phyloP scores from a whole-genome alignment of 2,888 invertebrate species.

The Drosophila pegasa region DNA sequence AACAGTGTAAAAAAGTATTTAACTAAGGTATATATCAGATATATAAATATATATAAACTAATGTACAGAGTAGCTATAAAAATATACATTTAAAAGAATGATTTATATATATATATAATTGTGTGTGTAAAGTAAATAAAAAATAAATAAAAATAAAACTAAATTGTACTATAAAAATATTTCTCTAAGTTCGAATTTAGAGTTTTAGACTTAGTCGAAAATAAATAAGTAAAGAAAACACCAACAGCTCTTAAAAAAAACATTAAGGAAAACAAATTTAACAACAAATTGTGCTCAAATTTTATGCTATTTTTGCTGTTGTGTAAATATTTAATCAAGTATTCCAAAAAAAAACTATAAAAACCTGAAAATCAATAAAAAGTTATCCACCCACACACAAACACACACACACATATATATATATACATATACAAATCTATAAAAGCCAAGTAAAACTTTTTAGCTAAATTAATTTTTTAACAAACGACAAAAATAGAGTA shows the following conservation, averaged over 20 bases:
- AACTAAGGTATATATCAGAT: slow-evolving; percentile 30
- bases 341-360: slow-evolving; percentile 41
- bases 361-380: too few species aligned
- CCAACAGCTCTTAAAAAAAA: slow-evolving; percentile 36
- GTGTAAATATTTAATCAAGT: slow-evolving; percentile 62
- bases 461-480: slow-evolving; percentile 79
- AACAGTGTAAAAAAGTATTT: slow-evolving; percentile 68
- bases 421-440: slow-evolving; percentile 24
- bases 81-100: slow-evolving; percentile 60
- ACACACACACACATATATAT: neutral
- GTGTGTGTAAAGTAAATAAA: slow-evolving; percentile 42
- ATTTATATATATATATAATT: slow-evolving; percentile 33
- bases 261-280: slow-evolving; percentile 9
- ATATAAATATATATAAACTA: slow-evolving; percentile 20
- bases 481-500: slow-evolving; percentile 40
- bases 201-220: slow-evolving; percentile 60
- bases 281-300: slow-evolving; percentile 59
- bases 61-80: slow-evolving; percentile 62
- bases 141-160: slow-evolving; percentile 4
- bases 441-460: slow-evolving; percentile 77
- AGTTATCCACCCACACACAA: slow-evolving; percentile 36
- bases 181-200: slow-evolving; percentile 72
- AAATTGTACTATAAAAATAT: slow-evolving; percentile 71
- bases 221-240: slow-evolving; percentile 20
- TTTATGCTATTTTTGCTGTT: slow-evolving; percentile 60